phyloP scores from a whole-genome alignment of 1,140 invertebrate species.

The Leptoteleia sp. region DNA sequence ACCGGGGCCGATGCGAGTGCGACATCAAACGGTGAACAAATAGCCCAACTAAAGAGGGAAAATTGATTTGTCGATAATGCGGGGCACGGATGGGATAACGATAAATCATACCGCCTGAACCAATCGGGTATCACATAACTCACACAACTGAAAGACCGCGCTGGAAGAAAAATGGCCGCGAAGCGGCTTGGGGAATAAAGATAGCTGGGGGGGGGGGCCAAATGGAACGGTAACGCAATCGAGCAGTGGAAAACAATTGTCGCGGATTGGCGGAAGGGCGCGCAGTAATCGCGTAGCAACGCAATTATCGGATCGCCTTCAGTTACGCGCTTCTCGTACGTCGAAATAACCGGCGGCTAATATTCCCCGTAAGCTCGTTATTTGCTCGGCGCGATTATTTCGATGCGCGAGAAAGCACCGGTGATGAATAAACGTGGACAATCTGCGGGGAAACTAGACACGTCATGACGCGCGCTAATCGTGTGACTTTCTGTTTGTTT shows the following conservation, averaged over 20 bases:
- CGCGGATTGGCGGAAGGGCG: slow-evolving; percentile 25
- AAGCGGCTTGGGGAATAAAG: no score
- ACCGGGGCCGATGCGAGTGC: no score
- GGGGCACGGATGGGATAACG: no score
- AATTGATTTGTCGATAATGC: no score
- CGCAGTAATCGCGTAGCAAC: slow-evolving; percentile 37
- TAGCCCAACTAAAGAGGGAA: no score
- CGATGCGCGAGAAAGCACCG: slow-evolving; percentile 12
- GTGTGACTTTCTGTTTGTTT: slow-evolving; percentile 52
- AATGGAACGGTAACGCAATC: slow-evolving; percentile 14
- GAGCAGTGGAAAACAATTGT: slow-evolving; percentile 13
- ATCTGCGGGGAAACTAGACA: slow-evolving; percentile 41
- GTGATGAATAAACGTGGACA: slow-evolving; percentile 28
- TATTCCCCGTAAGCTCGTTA: slow-evolving; percentile 59
- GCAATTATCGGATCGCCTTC: slow-evolving; percentile 35
- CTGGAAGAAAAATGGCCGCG: no score
- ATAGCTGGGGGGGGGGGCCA: no score
- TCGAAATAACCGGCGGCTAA: slow-evolving; percentile 25
- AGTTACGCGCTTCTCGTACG: slow-evolving; percentile 39
- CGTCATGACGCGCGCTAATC: slow-evolving; percentile 34
- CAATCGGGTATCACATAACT: no score
- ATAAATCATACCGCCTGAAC: no score
- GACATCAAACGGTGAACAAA: no score
- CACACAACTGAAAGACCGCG: no score
- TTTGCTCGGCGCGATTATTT: slow-evolving; percentile 29